Evolutionary conservation across 2,113 vertebrate genomes (phyloP).

Genomic region (Oreochromis niloticus): DNA sequence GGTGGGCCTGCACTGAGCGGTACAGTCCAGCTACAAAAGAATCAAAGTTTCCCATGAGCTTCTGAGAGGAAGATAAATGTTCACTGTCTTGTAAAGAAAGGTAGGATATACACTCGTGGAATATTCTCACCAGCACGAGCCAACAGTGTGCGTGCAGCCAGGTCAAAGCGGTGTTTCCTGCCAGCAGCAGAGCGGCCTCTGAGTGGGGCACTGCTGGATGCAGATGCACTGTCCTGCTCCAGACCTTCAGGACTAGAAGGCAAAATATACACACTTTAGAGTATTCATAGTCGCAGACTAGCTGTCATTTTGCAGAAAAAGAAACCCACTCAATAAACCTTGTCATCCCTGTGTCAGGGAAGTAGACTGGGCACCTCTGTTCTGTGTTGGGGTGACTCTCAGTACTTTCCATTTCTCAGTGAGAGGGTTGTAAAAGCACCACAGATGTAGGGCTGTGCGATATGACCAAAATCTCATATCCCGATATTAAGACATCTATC

Average conservation of each 20-base stretch:
- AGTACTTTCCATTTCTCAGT: background rate
- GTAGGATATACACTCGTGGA: background rate
- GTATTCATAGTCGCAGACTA: background rate
- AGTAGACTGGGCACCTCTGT: background rate
- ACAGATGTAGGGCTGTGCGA: no score
- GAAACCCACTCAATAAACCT: background rate
- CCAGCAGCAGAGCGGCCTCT: conserved; percentile 82
- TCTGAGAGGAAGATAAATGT: background rate
- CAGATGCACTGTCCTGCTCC: conserved; percentile 85
- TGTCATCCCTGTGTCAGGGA: background rate
- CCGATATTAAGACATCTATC: no score
- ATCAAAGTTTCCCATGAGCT: background rate
- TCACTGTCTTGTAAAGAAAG: background rate
- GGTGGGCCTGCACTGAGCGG: conserved; percentile 94
- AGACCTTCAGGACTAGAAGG: conserved; percentile 81
- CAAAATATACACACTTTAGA: background rate
- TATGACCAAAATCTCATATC: no score
- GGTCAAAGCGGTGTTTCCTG: conserved; percentile 91
- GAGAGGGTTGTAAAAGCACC: background rate
- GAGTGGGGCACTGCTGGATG: conserved; percentile 76
- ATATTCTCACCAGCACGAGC: conserved; percentile 87
- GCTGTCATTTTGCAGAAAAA: background rate
- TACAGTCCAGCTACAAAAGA: conserved; percentile 83
- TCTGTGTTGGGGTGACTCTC: background rate
- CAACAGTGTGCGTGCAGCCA: conserved; percentile 89